phyloP scores from a whole-genome alignment of 2,113 vertebrate species.

The Erinaceus europaeus region DNA sequence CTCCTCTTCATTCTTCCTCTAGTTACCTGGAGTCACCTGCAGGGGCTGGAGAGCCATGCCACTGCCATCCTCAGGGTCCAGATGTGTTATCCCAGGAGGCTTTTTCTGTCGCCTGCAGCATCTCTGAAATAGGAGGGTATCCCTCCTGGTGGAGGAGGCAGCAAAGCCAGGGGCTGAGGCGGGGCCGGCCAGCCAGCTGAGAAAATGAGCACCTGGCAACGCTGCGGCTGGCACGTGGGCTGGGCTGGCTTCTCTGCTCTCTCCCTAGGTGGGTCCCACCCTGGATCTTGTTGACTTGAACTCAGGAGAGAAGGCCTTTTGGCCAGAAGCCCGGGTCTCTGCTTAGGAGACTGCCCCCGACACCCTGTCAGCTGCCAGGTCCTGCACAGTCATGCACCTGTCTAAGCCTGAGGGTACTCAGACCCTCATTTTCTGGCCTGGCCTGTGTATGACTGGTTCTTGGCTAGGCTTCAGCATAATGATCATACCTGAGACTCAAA shows the following conservation, averaged over 20 bases:
- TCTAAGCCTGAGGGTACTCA: no score
- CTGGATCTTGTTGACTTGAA: conserved; percentile 33
- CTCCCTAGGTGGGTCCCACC: background rate
- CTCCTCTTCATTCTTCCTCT: background rate
- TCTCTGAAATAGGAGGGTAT: conserved; percentile 58
- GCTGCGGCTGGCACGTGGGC: background rate
- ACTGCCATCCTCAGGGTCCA: conserved; percentile 47
- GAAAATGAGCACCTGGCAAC: conserved; percentile 36
- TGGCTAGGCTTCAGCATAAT: no score
- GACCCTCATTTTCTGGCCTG: no score
- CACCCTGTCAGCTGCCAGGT: background rate
- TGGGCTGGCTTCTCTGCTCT: background rate
- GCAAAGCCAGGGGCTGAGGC: conserved; percentile 30
- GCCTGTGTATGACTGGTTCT: no score
- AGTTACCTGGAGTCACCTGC: conserved; percentile 54
- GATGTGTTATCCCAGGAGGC: background rate
- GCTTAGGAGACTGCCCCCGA: background rate
- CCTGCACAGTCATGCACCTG: background rate
- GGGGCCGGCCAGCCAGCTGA: conserved; percentile 14
- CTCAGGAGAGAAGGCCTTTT: background rate
- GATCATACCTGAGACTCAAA: no score
- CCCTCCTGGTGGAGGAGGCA: conserved; percentile 54
- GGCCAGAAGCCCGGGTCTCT: background rate
- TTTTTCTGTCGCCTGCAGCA: conserved; percentile 34
- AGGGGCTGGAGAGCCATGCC: conserved; percentile 53